These are phyloP conservation scores for Tamias sibiricus DNA, from an alignment of 2,113 vertebrate genomes.

Conservation along the genomic window DNA sequence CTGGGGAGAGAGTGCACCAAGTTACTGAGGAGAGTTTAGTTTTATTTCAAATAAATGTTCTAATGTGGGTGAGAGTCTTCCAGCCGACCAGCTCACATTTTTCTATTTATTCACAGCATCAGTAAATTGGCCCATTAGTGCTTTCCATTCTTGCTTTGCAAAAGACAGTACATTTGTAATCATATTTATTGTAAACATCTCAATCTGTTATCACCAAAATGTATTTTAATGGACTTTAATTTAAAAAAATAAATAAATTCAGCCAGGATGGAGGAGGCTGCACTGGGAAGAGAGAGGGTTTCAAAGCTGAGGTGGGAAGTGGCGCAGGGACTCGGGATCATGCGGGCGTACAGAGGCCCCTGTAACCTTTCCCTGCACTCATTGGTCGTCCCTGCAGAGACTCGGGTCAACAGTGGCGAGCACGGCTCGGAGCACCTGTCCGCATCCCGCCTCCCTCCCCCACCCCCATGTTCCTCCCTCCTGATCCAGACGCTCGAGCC, in stretches of 20 bases:
- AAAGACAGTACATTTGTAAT: neutral
- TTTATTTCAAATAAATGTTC: neutral
- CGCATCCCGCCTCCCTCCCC: neutral
- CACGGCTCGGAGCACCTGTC: neutral
- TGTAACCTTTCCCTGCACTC: neutral
- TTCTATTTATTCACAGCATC: neutral
- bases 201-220: slow-evolving; percentile 26
- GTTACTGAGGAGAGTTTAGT: neutral
- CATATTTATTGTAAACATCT: neutral
- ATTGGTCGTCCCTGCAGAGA: neutral
- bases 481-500: fast-evolving
- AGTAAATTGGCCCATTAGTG: neutral
- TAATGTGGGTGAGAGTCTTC: neutral
- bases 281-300: neutral
- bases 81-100: neutral
- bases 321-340: fast-evolving
- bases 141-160: neutral
- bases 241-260: neutral
- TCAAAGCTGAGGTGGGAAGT: neutral
- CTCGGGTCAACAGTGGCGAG: neutral
- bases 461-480: neutral
- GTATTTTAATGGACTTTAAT: slow-evolving; percentile 17
- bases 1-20: fast-evolving
- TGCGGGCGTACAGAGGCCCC: neutral
- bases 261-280: neutral